Base-by-base conservation (phyloP, 2,797 vertebrate species). In the Cetoscarus ocellatus region DNA sequence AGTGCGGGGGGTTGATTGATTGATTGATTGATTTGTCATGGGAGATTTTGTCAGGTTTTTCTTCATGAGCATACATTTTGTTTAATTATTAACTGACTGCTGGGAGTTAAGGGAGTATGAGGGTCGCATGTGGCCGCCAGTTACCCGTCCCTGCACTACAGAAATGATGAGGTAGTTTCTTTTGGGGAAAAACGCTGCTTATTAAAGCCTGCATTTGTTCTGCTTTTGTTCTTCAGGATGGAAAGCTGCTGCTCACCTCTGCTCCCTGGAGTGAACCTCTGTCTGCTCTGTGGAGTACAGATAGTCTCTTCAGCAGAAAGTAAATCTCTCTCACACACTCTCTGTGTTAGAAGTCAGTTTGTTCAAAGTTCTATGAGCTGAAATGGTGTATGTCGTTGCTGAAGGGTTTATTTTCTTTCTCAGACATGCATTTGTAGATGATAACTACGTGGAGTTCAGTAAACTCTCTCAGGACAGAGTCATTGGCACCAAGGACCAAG, bases 401-500 rank as follows among this genome's bases (percentile, higher is more conserved):
- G 2, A 40, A 5, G 18, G 12, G 66, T 86, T 68, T 86, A 8
- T 0, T 80, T 36, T 73, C 12, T 34, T 1, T 53, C 64, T 0
- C 83, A 99, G 97, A 85, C 96, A 96, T 93, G 97, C 97, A 7
- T 99, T 98, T 84, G 92, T 93, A 35, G 97, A 99, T 67, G 97
- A 99, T 84, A 96, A 99, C 84, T 97, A 98, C 53, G 96, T 99
- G 55, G 97, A 99, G 89, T 99, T 99, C 94, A 98, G 98, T 90
- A 99, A 98, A 90, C 96, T 96, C 66, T 97, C 94, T 89, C 97
- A 99, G 91, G 97, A 99, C 87, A 88, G 97, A 71, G 97, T 98
- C 84, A 97, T 99, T 72, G 97, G 98, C 83, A 99, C 98, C 49
- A 97, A 98, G 86, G 97, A 97, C 76, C 96, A 98, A 70, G 93